A percentile compares a stretch with the other conserved stretches of the same genome.
Conservation (phyloP, 2,113 vertebrate species). For the Ifrita kowaldi region DNA sequence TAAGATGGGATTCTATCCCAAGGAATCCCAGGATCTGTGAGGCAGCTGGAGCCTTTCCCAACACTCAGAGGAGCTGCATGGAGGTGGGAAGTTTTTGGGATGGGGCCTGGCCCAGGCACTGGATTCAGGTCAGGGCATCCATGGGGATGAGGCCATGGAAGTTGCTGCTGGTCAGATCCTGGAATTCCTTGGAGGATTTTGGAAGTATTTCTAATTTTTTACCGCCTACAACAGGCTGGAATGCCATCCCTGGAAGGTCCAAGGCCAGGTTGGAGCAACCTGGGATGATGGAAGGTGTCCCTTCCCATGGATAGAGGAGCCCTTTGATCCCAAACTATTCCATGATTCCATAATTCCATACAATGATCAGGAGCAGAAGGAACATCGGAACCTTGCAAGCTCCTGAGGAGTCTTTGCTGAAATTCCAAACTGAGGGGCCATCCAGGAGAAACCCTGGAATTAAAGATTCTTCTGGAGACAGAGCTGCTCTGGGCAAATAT, state of each 20-base stretch:
- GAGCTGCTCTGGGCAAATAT: not conserved
- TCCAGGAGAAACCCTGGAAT: not conserved
- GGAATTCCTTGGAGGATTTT: not conserved
- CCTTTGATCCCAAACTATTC: not conserved
- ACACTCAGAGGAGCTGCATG: not conserved
- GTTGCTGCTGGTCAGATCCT: rapidly evolving
- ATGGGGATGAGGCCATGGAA: not conserved
- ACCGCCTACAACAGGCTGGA: not conserved
- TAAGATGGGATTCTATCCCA: not conserved
- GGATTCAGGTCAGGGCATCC: not conserved
- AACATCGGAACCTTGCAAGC: not conserved
- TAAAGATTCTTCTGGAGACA: not conserved
- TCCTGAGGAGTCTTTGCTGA: not conserved
- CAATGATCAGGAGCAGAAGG: not conserved
- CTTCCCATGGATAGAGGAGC: not conserved
- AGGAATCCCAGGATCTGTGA: not conserved
- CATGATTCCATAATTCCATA: not conserved
- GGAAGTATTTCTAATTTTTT: not conserved
- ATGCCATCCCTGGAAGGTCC: not conserved
- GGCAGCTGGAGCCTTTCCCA: not conserved
- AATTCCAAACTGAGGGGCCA: not conserved
- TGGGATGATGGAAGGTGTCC: not conserved
- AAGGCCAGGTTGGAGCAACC: not conserved
- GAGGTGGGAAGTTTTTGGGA: rapidly evolving
- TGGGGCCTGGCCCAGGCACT: rapidly evolving